A percentile compares a stretch with the other conserved stretches of the same genome.
These are phyloP conservation scores for Drosophila atripex DNA, from an alignment of 2,888 invertebrate species.

Conservation along the genomic window DNA sequence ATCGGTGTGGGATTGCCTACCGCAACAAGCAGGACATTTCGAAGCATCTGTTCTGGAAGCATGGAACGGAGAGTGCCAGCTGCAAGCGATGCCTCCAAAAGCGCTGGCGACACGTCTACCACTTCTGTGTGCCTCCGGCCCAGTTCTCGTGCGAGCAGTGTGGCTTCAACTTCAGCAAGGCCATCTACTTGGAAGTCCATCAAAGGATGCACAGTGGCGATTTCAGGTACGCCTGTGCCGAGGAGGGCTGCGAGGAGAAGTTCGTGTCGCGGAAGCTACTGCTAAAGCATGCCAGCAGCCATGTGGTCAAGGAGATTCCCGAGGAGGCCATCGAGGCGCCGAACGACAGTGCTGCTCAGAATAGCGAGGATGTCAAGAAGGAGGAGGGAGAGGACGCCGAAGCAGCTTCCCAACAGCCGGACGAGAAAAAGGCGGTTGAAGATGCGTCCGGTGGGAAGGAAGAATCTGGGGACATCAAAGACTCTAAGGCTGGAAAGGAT, in stretches of 20 bases:
- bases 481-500: constrained; percentile 4
- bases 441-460: neutral
- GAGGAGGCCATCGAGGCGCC: neutral
- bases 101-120: constrained; percentile 96
- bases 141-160: constrained; percentile 93
- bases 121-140: constrained; percentile 93
- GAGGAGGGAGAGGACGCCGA: constrained; percentile 21
- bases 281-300: constrained; percentile 88
- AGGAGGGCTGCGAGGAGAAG: constrained; percentile 89
- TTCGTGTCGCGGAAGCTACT: constrained; percentile 93
- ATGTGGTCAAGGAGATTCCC: constrained; percentile 77
- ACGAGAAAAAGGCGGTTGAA: neutral
- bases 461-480: constrained; percentile 22
- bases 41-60: constrained; percentile 96
- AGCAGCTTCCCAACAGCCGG: neutral
- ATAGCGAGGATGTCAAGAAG: constrained; percentile 22
- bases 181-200: constrained; percentile 93
- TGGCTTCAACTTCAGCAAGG: constrained; percentile 89
- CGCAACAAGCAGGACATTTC: constrained; percentile 94
- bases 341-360: constrained; percentile 2
- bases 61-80: constrained; percentile 93
- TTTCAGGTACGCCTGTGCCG: constrained; percentile 89
- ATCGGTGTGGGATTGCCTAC: constrained; percentile 94
- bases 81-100: constrained; percentile 94
- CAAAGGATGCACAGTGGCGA: constrained; percentile 91